Conservation (phyloP, 2,113 vertebrate genomes). For the Madoqua kirkii region DNA sequence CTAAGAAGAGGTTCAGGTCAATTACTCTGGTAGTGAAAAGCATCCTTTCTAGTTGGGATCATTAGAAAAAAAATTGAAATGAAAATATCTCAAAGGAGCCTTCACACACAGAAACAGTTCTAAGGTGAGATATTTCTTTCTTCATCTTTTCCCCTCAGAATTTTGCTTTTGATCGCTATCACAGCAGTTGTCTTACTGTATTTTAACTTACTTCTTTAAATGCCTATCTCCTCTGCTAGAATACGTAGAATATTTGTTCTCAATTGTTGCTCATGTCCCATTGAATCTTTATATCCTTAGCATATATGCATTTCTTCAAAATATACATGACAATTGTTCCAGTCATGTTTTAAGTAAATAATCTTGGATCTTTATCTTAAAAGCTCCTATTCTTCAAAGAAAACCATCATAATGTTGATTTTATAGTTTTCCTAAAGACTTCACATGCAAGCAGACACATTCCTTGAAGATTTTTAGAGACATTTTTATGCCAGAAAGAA, state of each 20-base stretch:
- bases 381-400: conserved; percentile 22
- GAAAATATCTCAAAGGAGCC: background rate
- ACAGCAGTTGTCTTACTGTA: background rate
- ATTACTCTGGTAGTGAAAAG: background rate
- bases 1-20: background rate
- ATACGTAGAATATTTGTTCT: background rate
- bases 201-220: background rate
- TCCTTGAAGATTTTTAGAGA: conserved; percentile 54
- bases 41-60: background rate
- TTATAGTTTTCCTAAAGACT: conserved; percentile 42
- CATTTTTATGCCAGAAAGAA: conserved; percentile 27
- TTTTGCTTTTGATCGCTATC: background rate
- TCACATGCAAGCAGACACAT: conserved; percentile 20
- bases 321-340: conserved; percentile 1
- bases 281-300: background rate
- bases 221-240: background rate
- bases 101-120: background rate
- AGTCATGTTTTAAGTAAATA: background rate
- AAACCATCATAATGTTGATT: background rate
- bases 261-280: background rate
- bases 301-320: background rate
- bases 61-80: background rate
- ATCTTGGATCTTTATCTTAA: background rate
- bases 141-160: background rate
- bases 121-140: background rate